phyloP scores from a whole-genome alignment of 2,888 invertebrate genomes.

The Eledona agricola region DNA sequence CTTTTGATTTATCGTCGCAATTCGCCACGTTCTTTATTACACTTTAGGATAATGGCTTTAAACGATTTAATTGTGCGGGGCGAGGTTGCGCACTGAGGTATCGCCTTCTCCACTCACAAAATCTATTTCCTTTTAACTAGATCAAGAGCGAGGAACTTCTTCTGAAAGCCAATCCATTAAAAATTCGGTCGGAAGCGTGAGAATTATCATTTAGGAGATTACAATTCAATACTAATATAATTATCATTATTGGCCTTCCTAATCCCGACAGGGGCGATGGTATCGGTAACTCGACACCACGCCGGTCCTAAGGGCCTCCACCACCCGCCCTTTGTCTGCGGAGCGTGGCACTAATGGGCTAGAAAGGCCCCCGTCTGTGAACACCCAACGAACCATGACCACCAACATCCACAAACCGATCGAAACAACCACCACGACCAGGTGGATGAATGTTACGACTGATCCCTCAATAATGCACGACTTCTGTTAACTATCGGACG shows the following conservation, averaged over 20 bases:
- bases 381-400: constrained; percentile 26
- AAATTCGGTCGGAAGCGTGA: constrained; percentile 50
- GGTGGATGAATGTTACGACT: too few relatives aligned
- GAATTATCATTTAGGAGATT: constrained; percentile 56
- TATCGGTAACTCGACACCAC: constrained; percentile 59
- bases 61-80: constrained; percentile 48
- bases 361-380: constrained; percentile 42
- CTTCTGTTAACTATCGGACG: constrained; percentile 42
- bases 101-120: background rate
- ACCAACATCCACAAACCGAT: constrained; percentile 27
- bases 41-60: constrained; percentile 46
- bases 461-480: constrained; percentile 39
- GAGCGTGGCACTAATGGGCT: constrained; percentile 57
- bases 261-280: constrained; percentile 57
- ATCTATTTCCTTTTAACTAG: constrained; percentile 1
- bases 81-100: constrained; percentile 19
- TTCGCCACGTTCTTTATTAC: constrained; percentile 59
- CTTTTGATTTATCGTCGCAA: constrained; percentile 62
- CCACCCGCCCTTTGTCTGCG: constrained; percentile 53
- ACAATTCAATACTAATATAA: constrained; percentile 64
- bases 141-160: background rate
- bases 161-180: background rate
- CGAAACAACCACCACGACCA: too few relatives aligned
- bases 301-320: constrained; percentile 40
- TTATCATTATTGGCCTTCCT: constrained; percentile 64